Evolutionary conservation across 2,888 invertebrate genomes (phyloP).

Genomic region (Eupithecia exiguata): DNA sequence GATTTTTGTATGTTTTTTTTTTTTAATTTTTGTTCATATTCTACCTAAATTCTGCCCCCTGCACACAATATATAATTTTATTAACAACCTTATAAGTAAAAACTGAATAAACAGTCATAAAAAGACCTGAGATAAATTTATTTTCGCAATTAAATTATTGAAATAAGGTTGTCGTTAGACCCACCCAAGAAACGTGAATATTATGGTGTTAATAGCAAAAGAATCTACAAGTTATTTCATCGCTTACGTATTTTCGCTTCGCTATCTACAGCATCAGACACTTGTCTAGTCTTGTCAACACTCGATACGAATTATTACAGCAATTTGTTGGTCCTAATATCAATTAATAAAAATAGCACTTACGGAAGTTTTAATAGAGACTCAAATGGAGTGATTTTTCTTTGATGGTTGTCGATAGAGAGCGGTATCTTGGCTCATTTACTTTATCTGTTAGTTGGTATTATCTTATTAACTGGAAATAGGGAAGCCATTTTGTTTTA

Average conservation of each 20-base stretch:
- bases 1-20: too few species aligned
- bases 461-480: not conserved
- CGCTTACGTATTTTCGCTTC: not conserved
- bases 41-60: too few species aligned
- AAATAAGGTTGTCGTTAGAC: too few species aligned
- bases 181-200: too few species aligned
- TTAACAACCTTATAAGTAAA: too few species aligned
- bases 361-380: conserved; percentile 19
- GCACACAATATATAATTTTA: too few species aligned
- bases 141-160: too few species aligned
- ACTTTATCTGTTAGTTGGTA: conserved; percentile 15
- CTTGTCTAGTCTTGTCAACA: not conserved
- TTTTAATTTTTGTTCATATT: too few species aligned
- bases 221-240: not conserved
- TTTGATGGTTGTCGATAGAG: conserved; percentile 28
- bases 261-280: not conserved
- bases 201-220: not conserved
- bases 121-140: too few species aligned
- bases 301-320: conserved; percentile 13
- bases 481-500: conserved; percentile 1
- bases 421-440: conserved; percentile 20
- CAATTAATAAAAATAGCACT: conserved; percentile 15
- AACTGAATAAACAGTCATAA: too few species aligned
- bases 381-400: conserved; percentile 30
- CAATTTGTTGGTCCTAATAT: conserved; percentile 5